A percentile compares a stretch with the other conserved stretches of the same genome.
Conservation (phyloP, 2,888 invertebrate species). For the Tridacna gigas region DNA sequence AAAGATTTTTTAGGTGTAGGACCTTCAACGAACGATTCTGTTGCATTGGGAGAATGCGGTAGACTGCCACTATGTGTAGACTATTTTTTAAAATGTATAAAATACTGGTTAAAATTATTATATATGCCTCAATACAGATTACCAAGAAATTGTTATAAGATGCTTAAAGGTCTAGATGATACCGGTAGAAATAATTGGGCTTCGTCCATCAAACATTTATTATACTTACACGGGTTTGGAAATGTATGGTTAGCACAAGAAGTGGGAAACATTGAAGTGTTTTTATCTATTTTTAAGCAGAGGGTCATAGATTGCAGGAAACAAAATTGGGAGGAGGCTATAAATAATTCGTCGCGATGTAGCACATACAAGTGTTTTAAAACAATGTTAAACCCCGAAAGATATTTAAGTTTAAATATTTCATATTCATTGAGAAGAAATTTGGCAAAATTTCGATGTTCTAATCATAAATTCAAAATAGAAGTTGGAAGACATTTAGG, state of each 20-base stretch:
- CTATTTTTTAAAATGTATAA: constrained; percentile 16
- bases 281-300: not conserved
- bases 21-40: not conserved
- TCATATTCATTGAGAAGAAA: not conserved
- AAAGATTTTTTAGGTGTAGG: not conserved
- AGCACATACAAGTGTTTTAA: not conserved
- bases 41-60: constrained; percentile 11
- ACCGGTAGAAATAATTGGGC: constrained; percentile 16
- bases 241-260: not conserved
- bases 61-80: not conserved
- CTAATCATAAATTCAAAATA: constrained; percentile 3
- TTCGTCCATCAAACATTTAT: not conserved
- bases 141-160: constrained; percentile 30
- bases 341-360: not conserved
- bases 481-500: not conserved
- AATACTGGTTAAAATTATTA: constrained; percentile 33
- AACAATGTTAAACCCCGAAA: not conserved
- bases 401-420: not conserved
- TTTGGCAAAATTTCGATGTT: not conserved
- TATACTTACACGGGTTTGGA: not conserved
- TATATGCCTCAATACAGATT: constrained; percentile 26
- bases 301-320: too few species aligned
- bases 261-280: not conserved
- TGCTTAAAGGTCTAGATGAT: constrained; percentile 20
- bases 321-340: not conserved